Conservation (phyloP, 2,888 invertebrate genomes). For the Lepetodrilus schrolli region DNA sequence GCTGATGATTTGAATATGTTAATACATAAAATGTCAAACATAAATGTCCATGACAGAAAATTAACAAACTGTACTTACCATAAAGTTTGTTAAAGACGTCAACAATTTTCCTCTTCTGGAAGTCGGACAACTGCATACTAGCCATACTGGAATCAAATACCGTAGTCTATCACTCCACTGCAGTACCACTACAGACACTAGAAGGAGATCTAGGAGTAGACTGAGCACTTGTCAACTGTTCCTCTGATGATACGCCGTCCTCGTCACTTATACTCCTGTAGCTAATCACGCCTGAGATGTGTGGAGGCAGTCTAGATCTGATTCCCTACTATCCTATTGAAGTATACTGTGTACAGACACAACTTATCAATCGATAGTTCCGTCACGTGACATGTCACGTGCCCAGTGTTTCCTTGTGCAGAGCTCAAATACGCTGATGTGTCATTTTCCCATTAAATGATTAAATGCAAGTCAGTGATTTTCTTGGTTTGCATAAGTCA, state of each 20-base stretch:
- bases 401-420: neutral
- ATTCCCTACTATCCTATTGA: neutral
- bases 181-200: no score
- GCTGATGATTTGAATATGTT: no score
- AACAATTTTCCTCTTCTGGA: constrained; percentile 2
- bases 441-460: constrained; percentile 5
- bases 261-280: neutral
- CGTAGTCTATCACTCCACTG: no score
- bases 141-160: neutral
- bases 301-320: neutral
- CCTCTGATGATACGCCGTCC: no score
- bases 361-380: neutral
- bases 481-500: no score
- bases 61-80: no score
- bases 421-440: neutral
- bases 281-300: neutral
- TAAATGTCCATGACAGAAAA: no score
- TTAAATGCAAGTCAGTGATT: no score
- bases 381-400: constrained; percentile 2
- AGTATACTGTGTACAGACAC: constrained; percentile 3
- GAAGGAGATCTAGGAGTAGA: no score
- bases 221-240: no score
- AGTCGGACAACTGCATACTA: neutral
- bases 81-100: constrained; percentile 1
- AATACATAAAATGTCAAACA: no score